Evolutionary conservation across 2,113 vertebrate genomes (phyloP), one percentile per base, ranked within the genome.

Genomic region (Otocyon megalotis): DNA sequence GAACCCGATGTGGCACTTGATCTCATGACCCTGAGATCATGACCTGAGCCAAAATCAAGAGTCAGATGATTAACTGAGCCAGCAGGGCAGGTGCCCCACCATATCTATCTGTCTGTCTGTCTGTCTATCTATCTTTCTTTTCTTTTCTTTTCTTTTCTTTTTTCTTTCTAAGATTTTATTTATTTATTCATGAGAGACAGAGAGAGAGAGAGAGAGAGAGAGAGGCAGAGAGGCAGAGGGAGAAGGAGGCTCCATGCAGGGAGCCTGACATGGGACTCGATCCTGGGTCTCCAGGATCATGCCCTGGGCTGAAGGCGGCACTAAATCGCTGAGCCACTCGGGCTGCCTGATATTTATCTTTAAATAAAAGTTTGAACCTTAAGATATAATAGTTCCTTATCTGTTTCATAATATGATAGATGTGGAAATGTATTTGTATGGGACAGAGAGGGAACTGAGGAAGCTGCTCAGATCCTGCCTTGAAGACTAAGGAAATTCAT

Each of bases 361-460:
- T 76, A 76, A 84, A 63, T 94, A 32, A 85, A 88, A 8, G 4
- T 74, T 80, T 97, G 48, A 22, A 74, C 20, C 22, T 88, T 94
- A 79, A 54, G 19, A 62, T 56, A 4, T 56, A 50, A 79, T 67
- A 69, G 15, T 69, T 35, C 10, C n/a, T 74, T 74, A 62, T 26
- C 54, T 71, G 93, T 92, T 89, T 86, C 11, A 35, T 88, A 16
- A 32, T 81, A 10, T 94, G 30, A 2, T 72, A 65, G 37, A 74
- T 80, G 7, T 80, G 79, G 54, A 94, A 84, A 43, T 94, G 43
- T 95, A 19, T 62, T 96, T 90, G 43, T 3, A 32, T 88, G 17
- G 30, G 19, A 37, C 10, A 79, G 26, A 53, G 53, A 76, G 35
- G 43, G 54, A 94, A 13, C 20, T 65, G 30, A 92, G 56, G 63